These are phyloP conservation scores for Pocillopora damicornis DNA, from an alignment of 64 coral and sea anemone genomes.

Conservation along the genomic window DNA sequence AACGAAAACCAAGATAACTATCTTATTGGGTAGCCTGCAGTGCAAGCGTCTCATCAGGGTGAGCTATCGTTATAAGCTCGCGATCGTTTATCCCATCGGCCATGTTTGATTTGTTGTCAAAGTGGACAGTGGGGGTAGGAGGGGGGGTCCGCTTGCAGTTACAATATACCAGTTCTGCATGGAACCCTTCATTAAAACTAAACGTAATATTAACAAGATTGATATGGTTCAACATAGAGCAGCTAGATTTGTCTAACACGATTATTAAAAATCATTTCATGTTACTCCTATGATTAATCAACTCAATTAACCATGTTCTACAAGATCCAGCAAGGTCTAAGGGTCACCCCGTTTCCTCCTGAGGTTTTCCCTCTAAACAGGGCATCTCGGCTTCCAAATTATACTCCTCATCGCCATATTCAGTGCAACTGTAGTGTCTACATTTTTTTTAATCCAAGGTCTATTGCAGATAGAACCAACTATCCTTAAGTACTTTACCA, in stretches of 20 bases:
- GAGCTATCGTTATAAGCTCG: too few species aligned
- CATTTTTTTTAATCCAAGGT: slow-evolving; percentile 28
- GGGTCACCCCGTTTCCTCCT: slow-evolving; percentile 19
- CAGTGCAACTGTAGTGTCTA: slow-evolving; percentile 5
- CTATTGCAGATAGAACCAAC: slow-evolving; percentile 19
- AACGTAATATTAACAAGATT: not conserved
- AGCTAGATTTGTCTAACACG: slow-evolving; percentile 43
- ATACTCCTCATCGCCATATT: not conserved
- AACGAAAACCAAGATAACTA: too few species aligned
- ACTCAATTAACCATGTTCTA: slow-evolving; percentile 35
- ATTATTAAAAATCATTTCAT: not conserved
- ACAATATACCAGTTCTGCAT: too few species aligned
- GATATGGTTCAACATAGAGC: slow-evolving; percentile 34
- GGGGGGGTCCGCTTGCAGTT: too few species aligned
- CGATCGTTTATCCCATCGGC: too few species aligned
- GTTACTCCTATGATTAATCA: slow-evolving; percentile 17
- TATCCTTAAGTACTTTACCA: not conserved
- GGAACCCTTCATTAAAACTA: too few species aligned
- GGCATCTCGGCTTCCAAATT: slow-evolving; percentile 15
- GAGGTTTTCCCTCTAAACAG: not conserved
- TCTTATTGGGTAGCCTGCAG: too few species aligned
- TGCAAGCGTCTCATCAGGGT: too few species aligned
- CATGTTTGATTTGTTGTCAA: too few species aligned
- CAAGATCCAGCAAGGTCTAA: slow-evolving; percentile 18
- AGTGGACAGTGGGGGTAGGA: too few species aligned